Base-by-base conservation (phyloP, 2,888 invertebrate genomes). In the Pycnomerus fuliginosus region DNA sequence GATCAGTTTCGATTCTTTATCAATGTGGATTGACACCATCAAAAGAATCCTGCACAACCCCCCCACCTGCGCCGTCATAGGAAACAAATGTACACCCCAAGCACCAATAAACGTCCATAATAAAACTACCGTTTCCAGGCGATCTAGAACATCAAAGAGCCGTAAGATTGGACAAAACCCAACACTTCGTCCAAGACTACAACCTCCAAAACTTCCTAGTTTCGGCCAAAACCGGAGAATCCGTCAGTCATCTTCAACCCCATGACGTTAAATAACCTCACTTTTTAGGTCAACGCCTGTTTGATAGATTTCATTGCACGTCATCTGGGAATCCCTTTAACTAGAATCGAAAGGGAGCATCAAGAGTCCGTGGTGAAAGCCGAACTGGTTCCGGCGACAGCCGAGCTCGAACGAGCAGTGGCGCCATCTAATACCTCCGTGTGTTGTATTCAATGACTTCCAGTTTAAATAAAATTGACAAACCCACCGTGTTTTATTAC, bases 1-100 rank as follows among this genome's bases (percentile, higher is more conserved):
- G 31, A 76, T 81, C 55, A 90, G 89, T 67, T 92, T 93, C 69
- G 88, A 89, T 41, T 82, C 81, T 60, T 72, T 91, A 11, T 74
- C 76, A 23, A 76, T 79, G 35, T 94, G 93, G 93, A 74, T 88
- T 49, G 69, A 73, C 1, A 73, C 73, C 44, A 75, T 82, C 34
- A 68, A 71, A 8, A 69, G 78, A 48, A 43, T 50, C 16, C 55
- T 72, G 0, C 75, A 75, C 37, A 75, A 75, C 55, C 81, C 82
- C 0, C 56, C 79, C 14, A 50, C 65, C 5, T 73, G 82, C 69
- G 83, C 80, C 1, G 60, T 85, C 31, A 75, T 85, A 46, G 86
- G 85, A 4, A 85, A 85, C 58, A 86, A 86, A 69, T 80, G 85
- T 74, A 65, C n/a, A n/a, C n/a, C n/a, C n/a, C n/a, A n/a, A n/a